Base-by-base conservation (phyloP, 2,113 vertebrate species). In the Dendrocopos noguchii region DNA sequence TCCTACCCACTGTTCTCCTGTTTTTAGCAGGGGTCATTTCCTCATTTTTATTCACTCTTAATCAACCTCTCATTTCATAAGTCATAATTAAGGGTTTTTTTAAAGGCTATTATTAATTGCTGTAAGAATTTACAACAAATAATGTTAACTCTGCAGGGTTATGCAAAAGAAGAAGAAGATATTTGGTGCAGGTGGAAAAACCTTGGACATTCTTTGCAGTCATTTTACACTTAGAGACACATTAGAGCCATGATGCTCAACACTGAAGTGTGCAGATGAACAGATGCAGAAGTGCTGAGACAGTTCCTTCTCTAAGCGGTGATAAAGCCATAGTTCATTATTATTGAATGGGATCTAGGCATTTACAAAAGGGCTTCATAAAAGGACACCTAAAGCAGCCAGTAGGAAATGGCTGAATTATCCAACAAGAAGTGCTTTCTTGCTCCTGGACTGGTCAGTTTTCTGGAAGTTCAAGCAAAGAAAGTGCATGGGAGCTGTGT, bases 1-100 rank as follows among this genome's bases (percentile, higher is more conserved):
- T 27, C 11, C 20, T 83, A 80, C 36, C 57, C n/a, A 61, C 79
- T 74, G 68, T 71, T 91, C 21, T 73, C n/a, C 28, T 85, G 3
- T 47, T 91, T 89, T 90, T 68, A 88, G 33, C 47, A 57, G 57
- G 77, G 84, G 91, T 87, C 91, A 92, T 91, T 95, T 87, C 31
- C 39, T 94, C 16, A 27, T 50, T 85, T 85, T 89, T 92, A n/a
- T 91, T 96, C 67, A 90, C 33, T 87, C 72, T 50, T n/a, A 46
- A 57, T 8, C 44, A 96, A 13, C 25, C 17, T 82, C 34, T 91
- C 44, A 74, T 84, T 93, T 85, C 56, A 21, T 27, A 92, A 64
- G 31, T 77, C 53, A 65, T 22, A 87, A 64, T 14, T 60, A 42
- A 28, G 13, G 27, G 17, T 18, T 55, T 60, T 91, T 70, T 28